phyloP scores from a whole-genome alignment of 2,113 vertebrate species.

The Elephas maximus region DNA sequence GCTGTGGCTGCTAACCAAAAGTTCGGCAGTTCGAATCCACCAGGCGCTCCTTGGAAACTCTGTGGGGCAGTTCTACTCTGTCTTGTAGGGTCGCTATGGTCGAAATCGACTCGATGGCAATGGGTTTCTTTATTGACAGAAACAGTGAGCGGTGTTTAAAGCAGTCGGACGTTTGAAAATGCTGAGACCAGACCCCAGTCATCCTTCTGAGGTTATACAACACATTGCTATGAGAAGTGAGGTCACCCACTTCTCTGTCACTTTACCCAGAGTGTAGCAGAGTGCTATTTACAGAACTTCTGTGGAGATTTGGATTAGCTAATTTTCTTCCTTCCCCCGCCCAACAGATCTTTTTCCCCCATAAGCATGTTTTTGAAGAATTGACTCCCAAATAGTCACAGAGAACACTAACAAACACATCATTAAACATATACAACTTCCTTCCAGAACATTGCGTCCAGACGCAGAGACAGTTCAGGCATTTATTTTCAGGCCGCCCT shows the following conservation, averaged over 20 bases:
- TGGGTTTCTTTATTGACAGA: neutral
- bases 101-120: too few relatives aligned
- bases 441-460: conserved; percentile 56
- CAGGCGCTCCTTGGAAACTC: too few relatives aligned
- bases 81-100: too few relatives aligned
- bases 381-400: neutral
- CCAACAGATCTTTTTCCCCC: too few relatives aligned
- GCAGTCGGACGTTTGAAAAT: neutral
- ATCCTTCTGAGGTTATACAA: neutral
- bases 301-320: neutral
- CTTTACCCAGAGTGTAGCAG: neutral
- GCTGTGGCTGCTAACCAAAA: too few relatives aligned
- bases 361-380: conserved; percentile 50
- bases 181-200: neutral
- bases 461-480: neutral
- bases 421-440: conserved; percentile 71
- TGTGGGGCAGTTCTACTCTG: too few relatives aligned
- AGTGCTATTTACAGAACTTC: neutral
- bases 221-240: neutral
- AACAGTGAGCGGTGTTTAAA: neutral
- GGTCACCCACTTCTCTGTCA: neutral
- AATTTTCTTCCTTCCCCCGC: neutral
- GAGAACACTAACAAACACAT: conserved; percentile 72
- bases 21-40: too few relatives aligned
- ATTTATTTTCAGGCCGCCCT: conserved; percentile 58